These are phyloP conservation scores for Myanophis thanlyinensis DNA, from an alignment of 2,113 vertebrate species.

Conservation along the genomic window DNA sequence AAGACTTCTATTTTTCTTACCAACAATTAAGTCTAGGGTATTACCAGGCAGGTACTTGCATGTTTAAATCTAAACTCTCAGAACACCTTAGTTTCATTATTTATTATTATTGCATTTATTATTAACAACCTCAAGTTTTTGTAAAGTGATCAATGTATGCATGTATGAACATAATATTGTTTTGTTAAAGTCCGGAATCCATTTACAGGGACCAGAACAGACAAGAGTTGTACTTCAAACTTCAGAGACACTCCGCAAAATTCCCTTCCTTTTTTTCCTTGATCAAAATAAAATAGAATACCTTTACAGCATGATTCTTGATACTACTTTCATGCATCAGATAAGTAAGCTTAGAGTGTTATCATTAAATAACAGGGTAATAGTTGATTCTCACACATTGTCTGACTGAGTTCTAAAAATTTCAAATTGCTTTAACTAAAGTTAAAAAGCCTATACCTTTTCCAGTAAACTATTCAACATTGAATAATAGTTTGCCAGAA, in stretches of 20 bases:
- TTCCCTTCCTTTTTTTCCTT: neutral
- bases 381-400: neutral
- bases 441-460: neutral
- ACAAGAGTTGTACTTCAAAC: neutral
- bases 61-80: neutral
- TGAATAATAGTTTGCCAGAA: neutral
- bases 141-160: neutral
- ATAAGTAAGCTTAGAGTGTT: neutral
- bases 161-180: neutral
- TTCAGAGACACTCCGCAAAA: neutral
- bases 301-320: neutral
- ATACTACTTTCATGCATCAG: neutral
- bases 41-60: neutral
- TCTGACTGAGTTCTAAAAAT: neutral
- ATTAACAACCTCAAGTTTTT: neutral
- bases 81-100: neutral
- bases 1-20: neutral
- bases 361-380: neutral
- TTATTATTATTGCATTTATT: neutral
- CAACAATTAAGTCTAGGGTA: neutral
- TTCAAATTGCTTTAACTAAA: neutral
- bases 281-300: neutral
- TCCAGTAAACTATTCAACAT: neutral
- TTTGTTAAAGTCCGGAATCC: neutral
- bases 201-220: neutral